These are phyloP conservation scores for Drosophila insularis DNA, from an alignment of 1,140 invertebrate genomes.

Conservation along the genomic window DNA sequence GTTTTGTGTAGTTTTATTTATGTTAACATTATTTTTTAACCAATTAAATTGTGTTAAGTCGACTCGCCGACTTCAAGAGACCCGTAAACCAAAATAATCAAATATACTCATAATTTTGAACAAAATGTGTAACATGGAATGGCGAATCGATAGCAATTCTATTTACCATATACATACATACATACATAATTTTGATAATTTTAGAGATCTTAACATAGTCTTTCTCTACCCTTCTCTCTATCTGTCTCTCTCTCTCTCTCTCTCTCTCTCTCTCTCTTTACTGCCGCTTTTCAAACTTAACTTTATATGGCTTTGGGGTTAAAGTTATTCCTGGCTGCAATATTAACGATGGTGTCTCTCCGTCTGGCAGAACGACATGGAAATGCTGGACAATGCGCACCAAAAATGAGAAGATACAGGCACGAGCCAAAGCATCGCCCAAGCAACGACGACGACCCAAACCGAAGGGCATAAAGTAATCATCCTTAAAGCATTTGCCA, in stretches of 20 bases:
- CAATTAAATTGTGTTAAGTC: background rate
- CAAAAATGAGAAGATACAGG: conserved; percentile 89
- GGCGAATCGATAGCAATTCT: too few relatives aligned
- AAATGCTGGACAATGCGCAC: conserved; percentile 87
- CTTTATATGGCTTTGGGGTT: conserved; percentile 80
- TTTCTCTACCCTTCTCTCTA: background rate
- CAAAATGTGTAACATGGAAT: background rate
- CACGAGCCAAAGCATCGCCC: conserved; percentile 89
- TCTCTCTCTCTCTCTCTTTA: background rate
- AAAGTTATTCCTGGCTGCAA: conserved; percentile 78
- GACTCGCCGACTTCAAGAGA: background rate
- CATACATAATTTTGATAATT: too few relatives aligned
- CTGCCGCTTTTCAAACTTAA: conserved; percentile 64
- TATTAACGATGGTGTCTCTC: conserved; percentile 57
- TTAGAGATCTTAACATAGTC: background rate
- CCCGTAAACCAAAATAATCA: background rate
- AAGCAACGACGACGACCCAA: conserved; percentile 89
- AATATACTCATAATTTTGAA: too few relatives aligned
- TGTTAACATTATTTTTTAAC: background rate
- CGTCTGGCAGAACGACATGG: conserved; percentile 67
- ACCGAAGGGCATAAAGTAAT: conserved; percentile 87
- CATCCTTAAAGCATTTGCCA: conserved; percentile 72
- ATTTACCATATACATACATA: background rate
- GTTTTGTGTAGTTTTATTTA: background rate
- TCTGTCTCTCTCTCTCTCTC: too few relatives aligned